phyloP scores from a whole-genome alignment of 2,113 vertebrate species.

The Poeciliopsis prolifica region DNA sequence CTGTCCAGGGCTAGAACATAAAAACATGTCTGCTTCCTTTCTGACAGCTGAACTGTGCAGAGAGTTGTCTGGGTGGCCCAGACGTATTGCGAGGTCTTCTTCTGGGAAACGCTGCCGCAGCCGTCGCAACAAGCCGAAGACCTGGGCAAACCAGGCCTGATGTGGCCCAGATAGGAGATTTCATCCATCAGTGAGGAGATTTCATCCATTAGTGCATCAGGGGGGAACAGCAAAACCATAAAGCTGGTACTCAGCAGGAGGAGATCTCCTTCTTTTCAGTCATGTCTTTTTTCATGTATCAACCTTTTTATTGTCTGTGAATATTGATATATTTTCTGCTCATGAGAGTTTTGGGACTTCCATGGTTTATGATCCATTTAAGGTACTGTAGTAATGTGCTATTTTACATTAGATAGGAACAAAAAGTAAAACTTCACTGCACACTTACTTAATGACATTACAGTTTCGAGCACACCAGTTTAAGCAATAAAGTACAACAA shows the following conservation, averaged over 20 bases:
- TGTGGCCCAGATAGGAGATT: conserved; percentile 8
- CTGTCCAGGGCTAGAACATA: neutral
- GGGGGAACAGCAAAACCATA: conserved; percentile 42
- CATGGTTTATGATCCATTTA: conserved; percentile 50
- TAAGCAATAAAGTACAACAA: conserved; percentile 48
- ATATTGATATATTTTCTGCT: conserved; percentile 24
- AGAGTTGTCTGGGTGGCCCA: conserved; percentile 81
- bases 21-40: neutral
- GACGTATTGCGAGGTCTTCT: conserved; percentile 72
- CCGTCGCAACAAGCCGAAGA: conserved; percentile 65
- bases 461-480: conserved; percentile 34
- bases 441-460: conserved; percentile 20
- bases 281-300: conserved; percentile 56
- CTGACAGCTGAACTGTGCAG: conserved; percentile 79
- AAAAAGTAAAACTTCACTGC: conserved; percentile 19
- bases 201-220: conserved; percentile 3
- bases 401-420: conserved; percentile 34
- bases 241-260: conserved; percentile 48
- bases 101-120: conserved; percentile 66
- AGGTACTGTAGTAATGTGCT: conserved; percentile 53
- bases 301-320: conserved; percentile 46
- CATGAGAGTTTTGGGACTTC: conserved; percentile 45
- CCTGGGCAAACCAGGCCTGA: conserved; percentile 72
- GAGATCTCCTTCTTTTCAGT: conserved; percentile 26
- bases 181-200: conserved; percentile 7